Conservation (phyloP, 2,113 vertebrate species). For the Tetrao urogallus region DNA sequence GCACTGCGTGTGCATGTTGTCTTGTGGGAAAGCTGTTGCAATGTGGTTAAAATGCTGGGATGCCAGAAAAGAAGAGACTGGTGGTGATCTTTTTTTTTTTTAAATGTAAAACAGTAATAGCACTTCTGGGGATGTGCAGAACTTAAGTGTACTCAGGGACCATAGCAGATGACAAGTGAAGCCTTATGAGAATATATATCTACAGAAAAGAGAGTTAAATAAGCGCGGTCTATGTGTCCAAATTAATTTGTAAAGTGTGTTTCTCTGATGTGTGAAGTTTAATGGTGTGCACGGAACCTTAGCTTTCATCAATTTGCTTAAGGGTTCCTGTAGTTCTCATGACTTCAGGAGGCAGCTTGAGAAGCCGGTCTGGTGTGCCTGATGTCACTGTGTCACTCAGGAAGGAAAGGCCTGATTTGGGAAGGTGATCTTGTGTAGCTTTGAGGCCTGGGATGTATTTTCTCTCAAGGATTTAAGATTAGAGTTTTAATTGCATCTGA, state of each 20-base stretch:
- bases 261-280: background rate
- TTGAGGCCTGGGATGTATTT: background rate
- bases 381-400: background rate
- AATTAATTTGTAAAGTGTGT: background rate
- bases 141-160: background rate
- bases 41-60: background rate
- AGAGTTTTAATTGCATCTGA: background rate
- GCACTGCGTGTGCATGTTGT: rapidly evolving
- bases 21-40: background rate
- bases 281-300: background rate
- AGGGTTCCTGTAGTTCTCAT: background rate
- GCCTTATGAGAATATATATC: background rate
- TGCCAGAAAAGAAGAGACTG: background rate
- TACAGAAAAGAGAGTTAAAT: background rate
- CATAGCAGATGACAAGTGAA: background rate
- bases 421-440: background rate
- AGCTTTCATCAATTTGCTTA: background rate
- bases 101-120: background rate
- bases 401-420: background rate
- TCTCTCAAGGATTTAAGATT: background rate
- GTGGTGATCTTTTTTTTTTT: background rate
- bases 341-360: background rate
- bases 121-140: background rate
- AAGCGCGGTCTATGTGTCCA: background rate
- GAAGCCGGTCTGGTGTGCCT: background rate